Percentiles rank a stretch among this genome's conserved stretches.
These are phyloP conservation scores for Onychomys arenicola DNA, from an alignment of 2,797 vertebrate genomes.

Conservation along the genomic window DNA sequence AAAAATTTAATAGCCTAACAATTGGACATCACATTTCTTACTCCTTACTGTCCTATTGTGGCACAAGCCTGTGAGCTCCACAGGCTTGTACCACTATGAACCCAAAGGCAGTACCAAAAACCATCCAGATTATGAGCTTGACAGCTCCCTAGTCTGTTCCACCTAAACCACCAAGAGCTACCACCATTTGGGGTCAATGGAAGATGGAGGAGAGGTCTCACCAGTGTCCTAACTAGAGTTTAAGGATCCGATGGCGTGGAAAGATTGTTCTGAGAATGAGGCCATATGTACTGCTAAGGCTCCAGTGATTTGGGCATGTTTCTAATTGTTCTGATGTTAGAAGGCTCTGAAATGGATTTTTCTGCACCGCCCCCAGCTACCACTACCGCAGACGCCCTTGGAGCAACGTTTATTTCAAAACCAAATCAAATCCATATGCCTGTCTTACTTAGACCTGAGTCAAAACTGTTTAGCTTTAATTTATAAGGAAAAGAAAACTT, in stretches of 20 bases:
- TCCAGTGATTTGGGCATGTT: not conserved
- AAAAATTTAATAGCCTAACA: not conserved
- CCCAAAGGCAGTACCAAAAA: not conserved
- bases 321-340: constrained; percentile 62
- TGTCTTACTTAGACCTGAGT: constrained; percentile 55
- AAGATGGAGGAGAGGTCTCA: not conserved
- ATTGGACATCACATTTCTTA: not conserved
- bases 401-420: constrained; percentile 71
- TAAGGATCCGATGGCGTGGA: not conserved
- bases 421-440: constrained; percentile 74
- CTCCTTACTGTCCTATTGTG: not conserved
- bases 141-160: not conserved
- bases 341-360: constrained; percentile 46
- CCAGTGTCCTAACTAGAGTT: not conserved
- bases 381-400: constrained; percentile 37
- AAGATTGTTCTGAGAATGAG: not conserved
- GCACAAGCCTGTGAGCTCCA: not conserved
- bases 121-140: not conserved
- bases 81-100: not conserved
- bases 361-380: not conserved
- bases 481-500: constrained; percentile 62
- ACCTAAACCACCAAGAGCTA: not conserved
- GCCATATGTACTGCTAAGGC: not conserved
- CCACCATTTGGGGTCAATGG: not conserved
- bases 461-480: constrained; percentile 43